Base-by-base conservation (phyloP, 2,797 vertebrate species). In the Catamblyrhynchus diadema region DNA sequence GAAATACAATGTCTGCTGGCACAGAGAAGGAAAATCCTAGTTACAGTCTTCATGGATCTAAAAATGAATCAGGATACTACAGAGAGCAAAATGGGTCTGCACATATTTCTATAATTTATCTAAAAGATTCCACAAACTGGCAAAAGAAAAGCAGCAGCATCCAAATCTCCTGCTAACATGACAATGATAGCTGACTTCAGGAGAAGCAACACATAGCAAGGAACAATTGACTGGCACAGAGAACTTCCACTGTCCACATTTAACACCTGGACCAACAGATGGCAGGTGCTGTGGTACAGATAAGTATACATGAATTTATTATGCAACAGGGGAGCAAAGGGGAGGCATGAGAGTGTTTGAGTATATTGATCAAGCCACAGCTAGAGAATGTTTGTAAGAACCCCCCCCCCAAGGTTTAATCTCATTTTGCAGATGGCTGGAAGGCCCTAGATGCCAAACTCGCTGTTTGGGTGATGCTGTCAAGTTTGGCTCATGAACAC, bases 221-320 rank as follows among this genome's bases (percentile, higher is more conserved):
- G 50, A 86, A 51, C 47, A 45, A 37, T 16, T 42, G 42, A n/a
- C 54, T 66, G 85, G 41, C 47, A 35, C 32, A 51, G 57, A 86
- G 23, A 67, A 19, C 12, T 66, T 79, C 32, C 50, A 37, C 53
- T 65, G 57, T 25, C 67, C 42, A 64, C 32, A 42, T 6, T 24
- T 50, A 89, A 47, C 81, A 86, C 70, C 81, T 94, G 86, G 65
- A 78, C 70, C 83, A 89, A 74, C 94, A 96, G 90, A 85, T 71
- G 81, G 86, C 77, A 91, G 66, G 61, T 37, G 33, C 44, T 64
- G 50, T 54, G 54, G 2, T 59, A 16, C 23, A 72, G 47, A 21
- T 62, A 75, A 88, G 51, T 70, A 56, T 3, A 66, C 62, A 75
- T 48, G 3, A 95, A 93, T 93, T 84, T 72, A 44, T 84, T 48